phyloP scores from a whole-genome alignment of 2,113 vertebrate species.

The Ovis aries region ARS-UI_Ramb_v3.0 NC_056057.1:6658501-6659000 shows the following conservation, averaged over 20 bases:
- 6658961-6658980: not conserved
- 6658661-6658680: not conserved
- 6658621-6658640: not conserved
- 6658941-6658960: not conserved
- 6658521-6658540: not conserved
- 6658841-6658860: not conserved
- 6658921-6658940: not conserved
- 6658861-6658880: too few relatives aligned
- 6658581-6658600: not conserved
- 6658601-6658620: not conserved
- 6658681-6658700: not conserved
- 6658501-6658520: not conserved
- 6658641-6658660: not conserved
- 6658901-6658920: not conserved
- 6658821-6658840: not conserved
- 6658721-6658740: not conserved
- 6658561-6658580: not conserved
- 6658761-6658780: not conserved
- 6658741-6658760: not conserved
- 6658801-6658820: not conserved
- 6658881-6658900: not conserved
- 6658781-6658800: not conserved
- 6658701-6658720: not conserved
- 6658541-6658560: not conserved
- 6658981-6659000: rapidly evolving